Base-by-base conservation (phyloP, 2,888 invertebrate species). In the Ptilodon capucinus region DNA sequence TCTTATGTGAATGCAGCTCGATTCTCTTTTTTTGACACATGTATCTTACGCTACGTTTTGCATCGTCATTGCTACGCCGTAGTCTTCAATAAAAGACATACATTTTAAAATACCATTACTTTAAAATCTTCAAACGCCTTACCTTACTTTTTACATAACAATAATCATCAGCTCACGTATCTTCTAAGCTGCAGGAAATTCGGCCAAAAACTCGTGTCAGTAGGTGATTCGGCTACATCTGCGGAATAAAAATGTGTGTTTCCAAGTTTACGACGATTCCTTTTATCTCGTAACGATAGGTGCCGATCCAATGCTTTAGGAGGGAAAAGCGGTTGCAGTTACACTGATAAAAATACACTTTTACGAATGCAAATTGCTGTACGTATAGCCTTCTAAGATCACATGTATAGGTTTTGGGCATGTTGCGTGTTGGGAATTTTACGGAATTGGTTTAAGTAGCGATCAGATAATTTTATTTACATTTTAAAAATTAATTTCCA, bases 231-330 rank as follows among this genome's bases (percentile, higher is more conserved):
- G 66, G 68, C 72, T 68, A 66, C 69, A 71, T 71, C 71, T 66
- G 60, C 57, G 68, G 69, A 81, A 81, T 79, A 82, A 83, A 66
- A 84, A 79, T 73, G 74, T 75, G 79, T 82, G 80, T 82, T 82
- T 76, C 71, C 76, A 76, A 79, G 74, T 83, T 84, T 83, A 84
- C 80, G 82, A 79, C 80, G 78, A 76, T 81, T 84, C 72, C 71
- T 79, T 83, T 64, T 84, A 84, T 84, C 83, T 82, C 75, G 79
- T 77, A 76, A 78, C 78, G 78, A 83, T 82, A 80, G 79, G 76
- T 82, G 83, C 77, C 81, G 79, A 84, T 81, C 76, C 77, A 78
- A 76, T 74, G 78, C 74, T 77, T 76, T 74, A 72, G 67, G 64
- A 64, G 63, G 68, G 66, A 71, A 64, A 53, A 68, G 25, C 18